Conservation (phyloP, 1,140 invertebrate species). For the Dendroctonus valens region DNA sequence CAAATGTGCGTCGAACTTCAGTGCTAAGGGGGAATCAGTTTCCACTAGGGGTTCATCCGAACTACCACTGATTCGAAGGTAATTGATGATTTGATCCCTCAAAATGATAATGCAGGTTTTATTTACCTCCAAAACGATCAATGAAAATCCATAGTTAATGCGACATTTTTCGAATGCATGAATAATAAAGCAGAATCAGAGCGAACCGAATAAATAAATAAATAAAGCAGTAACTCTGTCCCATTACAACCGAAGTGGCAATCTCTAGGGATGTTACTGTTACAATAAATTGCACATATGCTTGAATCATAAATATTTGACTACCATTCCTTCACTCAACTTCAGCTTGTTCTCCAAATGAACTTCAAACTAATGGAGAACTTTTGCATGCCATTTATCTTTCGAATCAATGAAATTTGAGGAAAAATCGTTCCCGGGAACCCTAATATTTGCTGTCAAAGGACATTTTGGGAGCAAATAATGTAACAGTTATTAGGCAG, state of each 20-base stretch:
- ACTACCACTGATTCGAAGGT: neutral
- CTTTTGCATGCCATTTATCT: neutral
- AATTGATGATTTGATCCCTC: neutral
- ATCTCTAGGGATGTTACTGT: slow-evolving; percentile 1
- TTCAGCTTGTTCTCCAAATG: slow-evolving; percentile 9
- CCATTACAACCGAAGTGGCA: slow-evolving; percentile 17
- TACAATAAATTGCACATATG: slow-evolving; percentile 17
- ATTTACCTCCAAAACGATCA: neutral
- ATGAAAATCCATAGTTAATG: neutral
- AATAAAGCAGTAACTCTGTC: slow-evolving; percentile 4
- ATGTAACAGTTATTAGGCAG: too few relatives aligned
- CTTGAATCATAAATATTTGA: slow-evolving; percentile 16
- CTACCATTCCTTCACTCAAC: slow-evolving; percentile 20
- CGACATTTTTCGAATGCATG: neutral
- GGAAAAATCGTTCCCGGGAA: too few relatives aligned
- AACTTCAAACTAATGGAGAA: neutral
- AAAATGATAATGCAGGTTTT: neutral
- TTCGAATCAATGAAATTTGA: too few relatives aligned
- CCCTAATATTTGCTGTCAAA: too few relatives aligned
- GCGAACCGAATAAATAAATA: slow-evolving; percentile 9
- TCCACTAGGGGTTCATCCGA: neutral
- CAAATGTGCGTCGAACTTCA: slow-evolving; percentile 19
- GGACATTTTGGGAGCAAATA: too few relatives aligned
- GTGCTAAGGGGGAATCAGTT: neutral
- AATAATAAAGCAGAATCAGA: slow-evolving; percentile 2